Conservation (phyloP, 2,797 vertebrate species). For the Phrynocephalus guinanensis region DNA sequence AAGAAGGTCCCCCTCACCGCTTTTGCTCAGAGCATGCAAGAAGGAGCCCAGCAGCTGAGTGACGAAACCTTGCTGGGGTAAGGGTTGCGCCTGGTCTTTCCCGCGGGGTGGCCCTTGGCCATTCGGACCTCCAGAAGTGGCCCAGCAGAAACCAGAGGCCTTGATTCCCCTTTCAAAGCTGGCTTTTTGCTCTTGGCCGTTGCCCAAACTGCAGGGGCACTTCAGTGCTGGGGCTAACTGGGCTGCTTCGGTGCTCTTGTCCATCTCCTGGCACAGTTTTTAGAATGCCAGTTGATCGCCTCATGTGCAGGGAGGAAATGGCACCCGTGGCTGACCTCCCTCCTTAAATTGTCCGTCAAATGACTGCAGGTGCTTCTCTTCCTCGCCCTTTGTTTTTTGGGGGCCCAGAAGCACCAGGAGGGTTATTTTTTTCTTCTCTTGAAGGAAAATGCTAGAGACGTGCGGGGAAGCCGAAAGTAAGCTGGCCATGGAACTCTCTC, state of each 20-base stretch:
- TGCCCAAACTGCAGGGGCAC: not conserved
- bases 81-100: slow-evolving; percentile 63
- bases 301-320: not conserved
- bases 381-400: no score
- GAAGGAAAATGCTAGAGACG: slow-evolving; percentile 95
- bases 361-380: not conserved
- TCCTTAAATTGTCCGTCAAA: no score
- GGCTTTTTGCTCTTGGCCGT: not conserved
- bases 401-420: not conserved
- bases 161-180: not conserved
- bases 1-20: slow-evolving; percentile 95
- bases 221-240: no score
- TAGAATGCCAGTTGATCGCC: no score
- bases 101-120: not conserved
- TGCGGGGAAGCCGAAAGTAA: slow-evolving; percentile 95
- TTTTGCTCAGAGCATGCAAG: slow-evolving; percentile 94
- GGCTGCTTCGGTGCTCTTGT: no score
- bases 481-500: slow-evolving; percentile 92
- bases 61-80: slow-evolving; percentile 96
- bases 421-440: slow-evolving; percentile 3
- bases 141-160: not conserved
- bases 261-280: not conserved
- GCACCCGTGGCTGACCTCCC: not conserved
- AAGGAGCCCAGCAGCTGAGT: slow-evolving; percentile 88
- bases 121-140: not conserved